Percentiles rank a stretch among this genome's conserved stretches.
Conservation (phyloP, 2,888 invertebrate genomes). For the Hypsopygia costalis region DNA sequence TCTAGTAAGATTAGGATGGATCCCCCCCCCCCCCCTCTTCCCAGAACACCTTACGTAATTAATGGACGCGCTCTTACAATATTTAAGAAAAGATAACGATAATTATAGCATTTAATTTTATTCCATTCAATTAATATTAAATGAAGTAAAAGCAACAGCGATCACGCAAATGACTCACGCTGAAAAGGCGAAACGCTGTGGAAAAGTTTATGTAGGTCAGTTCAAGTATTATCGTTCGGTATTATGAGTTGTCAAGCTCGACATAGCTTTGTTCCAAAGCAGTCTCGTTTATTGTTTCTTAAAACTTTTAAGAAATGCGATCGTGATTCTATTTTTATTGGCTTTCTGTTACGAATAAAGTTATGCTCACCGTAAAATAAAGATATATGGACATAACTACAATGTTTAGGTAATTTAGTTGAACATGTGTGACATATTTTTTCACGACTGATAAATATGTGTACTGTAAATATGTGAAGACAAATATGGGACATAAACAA, state of each 20-base stretch:
- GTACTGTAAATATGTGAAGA: too few relatives aligned
- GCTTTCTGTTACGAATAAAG: not conserved
- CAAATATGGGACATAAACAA: too few relatives aligned
- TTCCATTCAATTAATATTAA: not conserved
- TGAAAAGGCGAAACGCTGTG: slow-evolving; percentile 13
- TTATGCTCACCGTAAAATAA: not conserved
- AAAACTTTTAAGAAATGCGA: not conserved
- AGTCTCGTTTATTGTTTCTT: slow-evolving; percentile 3
- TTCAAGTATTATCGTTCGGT: slow-evolving; percentile 13
- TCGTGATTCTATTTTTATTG: not conserved
- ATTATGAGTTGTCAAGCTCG: slow-evolving; percentile 6
- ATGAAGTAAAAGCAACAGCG: slow-evolving; percentile 24
- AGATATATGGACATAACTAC: too few relatives aligned
- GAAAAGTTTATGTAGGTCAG: slow-evolving; percentile 33
- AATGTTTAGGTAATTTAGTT: too few relatives aligned
- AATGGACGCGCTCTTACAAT: too few relatives aligned
- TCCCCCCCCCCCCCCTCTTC: too few relatives aligned
- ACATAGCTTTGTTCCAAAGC: not conserved
- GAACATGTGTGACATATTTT: too few relatives aligned
- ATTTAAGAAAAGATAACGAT: too few relatives aligned
- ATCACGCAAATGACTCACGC: slow-evolving; percentile 26
- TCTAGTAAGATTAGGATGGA: too few relatives aligned
- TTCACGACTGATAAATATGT: too few relatives aligned
- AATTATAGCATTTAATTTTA: too few relatives aligned
- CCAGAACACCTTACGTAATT: too few relatives aligned